A percentile compares a stretch with the other conserved stretches of the same genome.
Evolutionary conservation across 2,113 vertebrate genomes (phyloP).

Genomic region (Phasianus colchicus): DNA sequence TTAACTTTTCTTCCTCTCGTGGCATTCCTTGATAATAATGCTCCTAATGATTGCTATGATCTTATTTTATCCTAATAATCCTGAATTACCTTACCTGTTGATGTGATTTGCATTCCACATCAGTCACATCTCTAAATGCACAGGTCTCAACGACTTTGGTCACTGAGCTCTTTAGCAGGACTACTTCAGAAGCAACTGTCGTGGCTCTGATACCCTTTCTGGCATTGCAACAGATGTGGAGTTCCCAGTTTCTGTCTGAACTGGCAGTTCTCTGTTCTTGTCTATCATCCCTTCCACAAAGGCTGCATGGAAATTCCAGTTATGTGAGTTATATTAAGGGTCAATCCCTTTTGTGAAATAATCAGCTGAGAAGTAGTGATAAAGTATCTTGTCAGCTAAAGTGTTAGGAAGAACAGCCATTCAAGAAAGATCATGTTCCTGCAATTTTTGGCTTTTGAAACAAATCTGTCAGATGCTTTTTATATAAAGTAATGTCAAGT

Average conservation of each 20-base stretch:
- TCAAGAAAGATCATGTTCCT: not conserved
- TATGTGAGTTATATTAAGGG: not conserved
- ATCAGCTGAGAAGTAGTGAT: not conserved
- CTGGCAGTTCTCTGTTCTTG: constrained; percentile 10
- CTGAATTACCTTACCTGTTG: not conserved
- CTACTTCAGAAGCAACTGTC: not conserved
- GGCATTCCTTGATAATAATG: not conserved
- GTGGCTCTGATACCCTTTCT: not conserved
- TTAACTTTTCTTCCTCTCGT: not conserved
- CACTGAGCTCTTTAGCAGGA: not conserved
- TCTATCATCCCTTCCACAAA: constrained; percentile 1
- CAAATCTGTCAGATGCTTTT: not conserved
- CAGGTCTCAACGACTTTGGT: not conserved
- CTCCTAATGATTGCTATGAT: not conserved
- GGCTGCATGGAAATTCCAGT: not conserved
- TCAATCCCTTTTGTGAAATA: constrained; percentile 22
- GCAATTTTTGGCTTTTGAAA: constrained; percentile 29
- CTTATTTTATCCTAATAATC: not conserved
- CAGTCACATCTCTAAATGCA: not conserved
- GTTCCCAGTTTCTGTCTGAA: not conserved
- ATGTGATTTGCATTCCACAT: not conserved
- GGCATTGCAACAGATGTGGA: accelerated
- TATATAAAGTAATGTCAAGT: not conserved
- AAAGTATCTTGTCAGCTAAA: not conserved
- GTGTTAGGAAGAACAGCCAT: not conserved